Percentiles rank a stretch among this genome's conserved stretches.
Evolutionary conservation across 2,888 invertebrate genomes (phyloP).

Genomic region (Hirtodrosophila trivittata): DNA sequence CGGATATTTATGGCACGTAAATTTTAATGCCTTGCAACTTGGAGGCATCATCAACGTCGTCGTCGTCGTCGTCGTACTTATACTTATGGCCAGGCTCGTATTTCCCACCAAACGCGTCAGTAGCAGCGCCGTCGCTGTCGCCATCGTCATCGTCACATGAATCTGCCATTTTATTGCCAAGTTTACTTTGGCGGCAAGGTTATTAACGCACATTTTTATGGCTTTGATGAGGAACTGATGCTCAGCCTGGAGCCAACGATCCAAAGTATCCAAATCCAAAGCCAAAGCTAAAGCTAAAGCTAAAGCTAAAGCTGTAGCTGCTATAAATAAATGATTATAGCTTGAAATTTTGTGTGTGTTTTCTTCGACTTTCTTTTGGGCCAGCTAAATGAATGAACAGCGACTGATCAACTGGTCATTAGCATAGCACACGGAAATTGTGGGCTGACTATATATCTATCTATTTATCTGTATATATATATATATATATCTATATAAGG

Average conservation of each 20-base stretch:
- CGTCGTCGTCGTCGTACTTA: slow-evolving; percentile 8
- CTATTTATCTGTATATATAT: slow-evolving; percentile 11
- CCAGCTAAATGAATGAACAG: slow-evolving; percentile 46
- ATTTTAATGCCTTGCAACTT: slow-evolving; percentile 72
- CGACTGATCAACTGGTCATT: slow-evolving; percentile 38
- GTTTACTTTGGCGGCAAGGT: slow-evolving; percentile 78
- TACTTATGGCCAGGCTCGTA: slow-evolving; percentile 50
- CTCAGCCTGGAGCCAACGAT: slow-evolving; percentile 18
- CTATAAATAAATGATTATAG: slow-evolving; percentile 51
- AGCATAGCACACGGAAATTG: slow-evolving; percentile 72
- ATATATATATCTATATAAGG: slow-evolving; percentile 9
- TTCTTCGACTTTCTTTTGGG: slow-evolving; percentile 58
- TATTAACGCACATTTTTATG: slow-evolving; percentile 81
- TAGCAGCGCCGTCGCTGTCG: slow-evolving; percentile 55
- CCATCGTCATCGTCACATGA: slow-evolving; percentile 69
- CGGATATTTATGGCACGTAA: slow-evolving; percentile 78
- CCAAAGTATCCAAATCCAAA: no score
- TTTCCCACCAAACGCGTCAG: slow-evolving; percentile 67
- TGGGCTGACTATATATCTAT: slow-evolving; percentile 39
- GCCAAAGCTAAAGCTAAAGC: slow-evolving; percentile 18
- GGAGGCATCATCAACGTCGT: slow-evolving; percentile 36
- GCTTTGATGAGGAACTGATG: slow-evolving; percentile 55
- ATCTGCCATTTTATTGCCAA: slow-evolving; percentile 80
- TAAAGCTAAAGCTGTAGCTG: no score
- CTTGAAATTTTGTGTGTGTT: slow-evolving; percentile 25